phyloP scores from a whole-genome alignment of 2,797 vertebrate species.

The Enteromius radiatus region DNA sequence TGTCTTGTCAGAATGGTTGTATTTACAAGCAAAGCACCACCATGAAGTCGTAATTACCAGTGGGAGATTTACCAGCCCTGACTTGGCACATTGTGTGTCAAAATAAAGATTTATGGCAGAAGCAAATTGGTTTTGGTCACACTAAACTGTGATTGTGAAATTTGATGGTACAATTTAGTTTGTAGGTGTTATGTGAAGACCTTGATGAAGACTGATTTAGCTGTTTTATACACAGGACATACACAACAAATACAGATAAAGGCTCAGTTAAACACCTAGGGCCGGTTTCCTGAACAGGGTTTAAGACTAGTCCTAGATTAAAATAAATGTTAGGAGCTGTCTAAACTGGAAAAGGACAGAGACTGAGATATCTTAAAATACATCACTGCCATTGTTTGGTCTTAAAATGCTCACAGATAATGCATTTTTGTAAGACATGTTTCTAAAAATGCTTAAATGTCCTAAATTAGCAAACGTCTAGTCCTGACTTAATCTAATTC shows the following conservation, averaged over 20 bases:
- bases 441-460: no score
- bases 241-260: not conserved
- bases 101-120: not conserved
- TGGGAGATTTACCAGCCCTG: not conserved
- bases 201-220: not conserved
- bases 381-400: no score
- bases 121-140: not conserved
- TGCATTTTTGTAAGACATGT: no score
- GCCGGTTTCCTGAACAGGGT: no score
- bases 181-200: not conserved
- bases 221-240: not conserved
- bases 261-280: not conserved
- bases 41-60: constrained; percentile 1
- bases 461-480: no score
- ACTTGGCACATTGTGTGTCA: not conserved
- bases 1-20: constrained; percentile 20
- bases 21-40: constrained; percentile 4
- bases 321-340: no score
- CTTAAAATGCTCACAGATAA: no score
- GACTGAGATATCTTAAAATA: no score
- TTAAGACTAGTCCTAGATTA: no score
- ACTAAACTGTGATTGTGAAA: not conserved
- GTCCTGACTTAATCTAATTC: no score
- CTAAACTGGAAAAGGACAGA: no score
- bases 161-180: not conserved